Evolutionary conservation across 1,140 invertebrate genomes (phyloP), one percentile per base, ranked within the genome.

Genomic region (Homarus americanus): DNA sequence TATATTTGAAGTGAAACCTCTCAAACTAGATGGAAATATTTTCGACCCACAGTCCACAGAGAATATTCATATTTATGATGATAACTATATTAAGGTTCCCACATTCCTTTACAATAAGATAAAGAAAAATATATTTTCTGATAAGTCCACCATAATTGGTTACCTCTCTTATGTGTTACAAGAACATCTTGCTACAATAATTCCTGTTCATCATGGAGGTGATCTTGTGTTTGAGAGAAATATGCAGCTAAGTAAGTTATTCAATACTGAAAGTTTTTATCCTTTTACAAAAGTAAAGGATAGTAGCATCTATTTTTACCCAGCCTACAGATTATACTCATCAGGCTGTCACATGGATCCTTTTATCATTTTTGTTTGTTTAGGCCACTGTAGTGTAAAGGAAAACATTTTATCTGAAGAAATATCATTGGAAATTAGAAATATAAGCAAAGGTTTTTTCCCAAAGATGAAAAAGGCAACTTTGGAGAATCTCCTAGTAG

Each of bases 1-100:
- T 93, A 93, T 95, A 83, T 95, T 96, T 90, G 82, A 75, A 85
- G 93, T 93, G 34, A 44, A 44, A 24, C 36, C 24, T 44, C 24
- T 73, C 3, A 7, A 20, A 32, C n/a, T 84, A n/a, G 73, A 84
- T 38, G 1, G 10, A 28, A 20, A 44, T 1, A 15, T 28, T 36
- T 12, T 34, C 20, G 69, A 44, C 32, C 66, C 79, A 9, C n/a
- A 17, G 41, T n/a, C 34, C 20, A 80, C 24, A 15, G 28, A 66
- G 17, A 40, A 9, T 36, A 58, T 79, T 9, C 28, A 15, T 28
- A n/a, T 86, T 1, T 44, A 41, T 80, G 58, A 80, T 79, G 73
- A 49, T n/a, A 10, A 3, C 17, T 5, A 9, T n/a, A 1, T 79
- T 10, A 69, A 69, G n/a, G 40, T 91, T 9, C 82, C 89, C 10